Evolutionary conservation across 2,888 invertebrate genomes (phyloP).

Genomic region (Nomada ruficornis): DNA sequence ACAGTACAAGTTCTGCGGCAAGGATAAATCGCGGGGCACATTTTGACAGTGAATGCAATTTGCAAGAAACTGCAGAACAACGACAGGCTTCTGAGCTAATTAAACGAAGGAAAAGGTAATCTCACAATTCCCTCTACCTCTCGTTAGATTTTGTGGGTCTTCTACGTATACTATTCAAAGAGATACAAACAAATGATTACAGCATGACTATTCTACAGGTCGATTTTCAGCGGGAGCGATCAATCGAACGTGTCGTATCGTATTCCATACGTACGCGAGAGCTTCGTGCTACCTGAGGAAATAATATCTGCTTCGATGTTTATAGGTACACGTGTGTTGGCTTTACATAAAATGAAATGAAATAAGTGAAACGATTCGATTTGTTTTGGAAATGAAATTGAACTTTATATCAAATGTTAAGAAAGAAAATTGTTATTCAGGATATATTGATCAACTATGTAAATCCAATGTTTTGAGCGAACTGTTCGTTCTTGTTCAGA

Average conservation of each 20-base stretch:
- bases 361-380: no score
- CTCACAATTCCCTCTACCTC: constrained; percentile 29
- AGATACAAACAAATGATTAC: background rate
- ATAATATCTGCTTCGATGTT: no score
- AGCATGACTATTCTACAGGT: background rate
- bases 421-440: background rate
- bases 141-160: constrained; percentile 64
- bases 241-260: background rate
- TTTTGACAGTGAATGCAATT: constrained; percentile 51
- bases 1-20: constrained; percentile 15
- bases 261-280: no score
- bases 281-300: no score
- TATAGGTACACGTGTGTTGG: background rate
- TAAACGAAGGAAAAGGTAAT: constrained; percentile 55
- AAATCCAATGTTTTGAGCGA: no score
- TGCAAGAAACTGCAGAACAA: constrained; percentile 38
- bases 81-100: constrained; percentile 74
- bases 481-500: no score
- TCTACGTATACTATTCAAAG: constrained; percentile 51
- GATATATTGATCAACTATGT: no score
- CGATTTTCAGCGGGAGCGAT: background rate
- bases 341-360: background rate
- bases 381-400: background rate
- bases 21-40: constrained; percentile 31
- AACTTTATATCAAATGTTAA: background rate